These are phyloP conservation scores for Atta texana DNA, from an alignment of 1,140 invertebrate genomes.

Conservation along the genomic window DNA sequence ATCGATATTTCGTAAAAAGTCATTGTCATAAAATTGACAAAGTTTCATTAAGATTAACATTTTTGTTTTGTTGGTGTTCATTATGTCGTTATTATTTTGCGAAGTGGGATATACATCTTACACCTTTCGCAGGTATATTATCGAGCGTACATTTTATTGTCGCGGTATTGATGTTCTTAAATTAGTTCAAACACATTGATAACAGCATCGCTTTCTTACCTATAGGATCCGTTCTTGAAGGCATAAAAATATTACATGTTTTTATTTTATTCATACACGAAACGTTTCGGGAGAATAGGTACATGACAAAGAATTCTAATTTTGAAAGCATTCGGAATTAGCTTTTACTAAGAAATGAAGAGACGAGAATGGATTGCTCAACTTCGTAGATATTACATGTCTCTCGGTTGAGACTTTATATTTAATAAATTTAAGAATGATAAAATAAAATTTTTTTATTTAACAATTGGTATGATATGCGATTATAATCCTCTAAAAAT, in stretches of 20 bases:
- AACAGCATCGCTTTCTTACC: neutral
- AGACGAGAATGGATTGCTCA: neutral
- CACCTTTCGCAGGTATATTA: too few species aligned
- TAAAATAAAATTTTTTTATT: constrained; percentile 53
- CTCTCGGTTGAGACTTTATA: neutral
- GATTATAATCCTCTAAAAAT: constrained; percentile 46
- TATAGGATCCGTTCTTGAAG: neutral
- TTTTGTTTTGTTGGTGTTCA: neutral
- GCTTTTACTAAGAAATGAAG: neutral
- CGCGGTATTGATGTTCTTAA: constrained; percentile 3
- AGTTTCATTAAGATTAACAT: constrained; percentile 7
- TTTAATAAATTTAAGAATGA: constrained; percentile 30
- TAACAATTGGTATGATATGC: constrained; percentile 39
- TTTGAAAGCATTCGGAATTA: constrained; percentile 13
- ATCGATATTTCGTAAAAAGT: constrained; percentile 1
- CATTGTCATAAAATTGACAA: neutral
- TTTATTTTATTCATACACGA: neutral
- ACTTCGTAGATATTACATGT: neutral
- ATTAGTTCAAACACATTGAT: neutral
- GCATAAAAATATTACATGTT: neutral
- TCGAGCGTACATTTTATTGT: constrained; percentile 36
- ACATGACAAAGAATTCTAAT: neutral
- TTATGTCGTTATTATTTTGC: neutral
- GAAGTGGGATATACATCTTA: neutral
- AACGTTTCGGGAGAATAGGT: neutral